phyloP scores from a whole-genome alignment of 2,113 vertebrate genomes.

The Tetraodon nigroviridis region DNA sequence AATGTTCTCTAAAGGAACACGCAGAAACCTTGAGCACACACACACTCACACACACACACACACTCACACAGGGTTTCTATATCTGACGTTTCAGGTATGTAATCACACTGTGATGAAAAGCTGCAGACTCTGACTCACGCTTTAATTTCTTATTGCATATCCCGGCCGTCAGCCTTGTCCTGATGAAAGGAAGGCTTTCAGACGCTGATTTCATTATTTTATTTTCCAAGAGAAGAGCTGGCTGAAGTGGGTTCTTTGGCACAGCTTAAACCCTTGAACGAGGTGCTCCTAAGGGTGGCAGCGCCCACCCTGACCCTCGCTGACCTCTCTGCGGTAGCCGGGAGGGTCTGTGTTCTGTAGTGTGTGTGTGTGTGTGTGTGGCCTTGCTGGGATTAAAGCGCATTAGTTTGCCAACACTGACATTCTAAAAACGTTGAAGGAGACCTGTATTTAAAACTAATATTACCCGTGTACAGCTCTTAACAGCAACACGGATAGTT shows the following conservation, averaged over 20 bases:
- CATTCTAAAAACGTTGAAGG: neutral
- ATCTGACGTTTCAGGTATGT: constrained; percentile 50
- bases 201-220: neutral
- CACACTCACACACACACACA: neutral
- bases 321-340: neutral
- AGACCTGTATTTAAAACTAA: no score
- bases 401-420: constrained; percentile 39
- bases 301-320: neutral
- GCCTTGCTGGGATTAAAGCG: constrained; percentile 27
- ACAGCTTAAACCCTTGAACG: no score
- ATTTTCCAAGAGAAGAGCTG: no score
- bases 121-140: constrained; percentile 46
- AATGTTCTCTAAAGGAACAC: neutral
- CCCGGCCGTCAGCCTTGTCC: neutral
- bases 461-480: no score
- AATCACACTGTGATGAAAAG: constrained; percentile 47
- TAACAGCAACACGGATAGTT: no score
- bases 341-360: neutral
- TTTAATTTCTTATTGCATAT: constrained; percentile 25
- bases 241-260: no score
- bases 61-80: constrained; percentile 36
- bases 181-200: neutral
- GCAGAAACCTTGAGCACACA: constrained; percentile 9
- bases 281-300: no score
- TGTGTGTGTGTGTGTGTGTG: constrained; percentile 10